Evolutionary conservation across 2,888 invertebrate species (phyloP).

Genomic region (Xestia rhomboidea): DNA sequence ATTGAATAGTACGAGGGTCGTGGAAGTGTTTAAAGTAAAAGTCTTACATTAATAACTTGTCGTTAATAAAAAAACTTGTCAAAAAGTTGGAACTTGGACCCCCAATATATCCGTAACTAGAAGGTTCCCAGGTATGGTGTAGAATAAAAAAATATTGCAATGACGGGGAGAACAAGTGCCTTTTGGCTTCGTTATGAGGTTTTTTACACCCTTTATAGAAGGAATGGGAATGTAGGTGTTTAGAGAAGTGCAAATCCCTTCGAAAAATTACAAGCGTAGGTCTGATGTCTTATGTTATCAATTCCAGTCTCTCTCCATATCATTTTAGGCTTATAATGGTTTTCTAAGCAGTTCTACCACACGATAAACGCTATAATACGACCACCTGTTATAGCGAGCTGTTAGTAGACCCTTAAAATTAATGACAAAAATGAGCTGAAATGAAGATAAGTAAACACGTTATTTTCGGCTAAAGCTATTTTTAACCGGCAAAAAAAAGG

Average conservation of each 20-base stretch:
- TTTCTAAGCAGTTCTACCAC: not conserved
- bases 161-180: no score
- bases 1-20: no score
- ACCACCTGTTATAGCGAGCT: not conserved
- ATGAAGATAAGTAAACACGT: constrained; percentile 30
- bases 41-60: no score
- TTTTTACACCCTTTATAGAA: no score
- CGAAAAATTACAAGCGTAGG: not conserved
- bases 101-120: no score
- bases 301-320: not conserved
- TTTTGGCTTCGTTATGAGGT: no score
- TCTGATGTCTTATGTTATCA: not conserved
- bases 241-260: not conserved
- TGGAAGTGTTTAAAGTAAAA: no score
- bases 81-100: no score
- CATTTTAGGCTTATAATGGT: not conserved
- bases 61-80: no score
- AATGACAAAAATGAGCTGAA: constrained; percentile 28
- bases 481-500: not conserved
- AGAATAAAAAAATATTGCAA: no score
- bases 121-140: no score
- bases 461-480: not conserved
- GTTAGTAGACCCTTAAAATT: constrained; percentile 9
- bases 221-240: no score
- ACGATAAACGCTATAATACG: not conserved